A percentile compares a stretch with the other conserved stretches of the same genome.
Evolutionary conservation across 2,888 invertebrate genomes (phyloP).

Genomic region (Ephialtes manifestator): DNA sequence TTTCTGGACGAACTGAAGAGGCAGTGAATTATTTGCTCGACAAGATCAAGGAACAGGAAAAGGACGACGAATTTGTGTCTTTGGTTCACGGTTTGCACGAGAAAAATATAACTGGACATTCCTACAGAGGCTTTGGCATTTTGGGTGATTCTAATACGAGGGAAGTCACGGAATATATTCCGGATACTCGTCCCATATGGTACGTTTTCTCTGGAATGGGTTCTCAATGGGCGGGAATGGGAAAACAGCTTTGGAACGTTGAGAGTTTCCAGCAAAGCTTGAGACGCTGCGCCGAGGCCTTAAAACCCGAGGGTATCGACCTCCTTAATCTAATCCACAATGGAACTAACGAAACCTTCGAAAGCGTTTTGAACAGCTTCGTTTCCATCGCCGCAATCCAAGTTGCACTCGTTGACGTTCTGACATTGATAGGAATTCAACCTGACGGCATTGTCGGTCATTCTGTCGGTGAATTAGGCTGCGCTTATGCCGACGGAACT

Average conservation of each 20-base stretch:
- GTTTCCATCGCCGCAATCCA: slow-evolving; percentile 98
- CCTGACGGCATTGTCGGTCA: slow-evolving; percentile 99
- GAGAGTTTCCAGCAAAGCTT: slow-evolving; percentile 94
- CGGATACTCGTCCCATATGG: slow-evolving; percentile 94
- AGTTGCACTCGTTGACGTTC: slow-evolving; percentile 97
- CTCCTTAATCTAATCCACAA: slow-evolving; percentile 93
- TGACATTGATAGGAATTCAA: slow-evolving; percentile 91
- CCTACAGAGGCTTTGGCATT: slow-evolving; percentile 93
- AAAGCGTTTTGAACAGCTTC: slow-evolving; percentile 96
- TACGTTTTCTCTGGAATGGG: slow-evolving; percentile 99
- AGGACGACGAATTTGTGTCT: slow-evolving; percentile 91
- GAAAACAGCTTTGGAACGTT: slow-evolving; percentile 93
- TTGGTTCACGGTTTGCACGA: slow-evolving; percentile 92
- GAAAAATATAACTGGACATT: slow-evolving; percentile 91
- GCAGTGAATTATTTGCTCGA: slow-evolving; percentile 90
- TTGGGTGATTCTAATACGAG: slow-evolving; percentile 87
- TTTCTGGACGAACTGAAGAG: slow-evolving; percentile 95
- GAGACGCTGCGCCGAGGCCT: slow-evolving; percentile 91
- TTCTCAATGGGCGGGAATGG: slow-evolving; percentile 99
- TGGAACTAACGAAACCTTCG: slow-evolving; percentile 92
- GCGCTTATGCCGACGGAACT: slow-evolving; percentile 98
- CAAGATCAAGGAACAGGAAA: slow-evolving; percentile 88
- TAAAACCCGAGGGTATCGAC: slow-evolving; percentile 93
- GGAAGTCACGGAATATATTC: slow-evolving; percentile 86
- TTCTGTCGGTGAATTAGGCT: slow-evolving; percentile 96